Evolutionary conservation across 2,113 vertebrate genomes (phyloP).

Genomic region (Equus przewalskii): DNA sequence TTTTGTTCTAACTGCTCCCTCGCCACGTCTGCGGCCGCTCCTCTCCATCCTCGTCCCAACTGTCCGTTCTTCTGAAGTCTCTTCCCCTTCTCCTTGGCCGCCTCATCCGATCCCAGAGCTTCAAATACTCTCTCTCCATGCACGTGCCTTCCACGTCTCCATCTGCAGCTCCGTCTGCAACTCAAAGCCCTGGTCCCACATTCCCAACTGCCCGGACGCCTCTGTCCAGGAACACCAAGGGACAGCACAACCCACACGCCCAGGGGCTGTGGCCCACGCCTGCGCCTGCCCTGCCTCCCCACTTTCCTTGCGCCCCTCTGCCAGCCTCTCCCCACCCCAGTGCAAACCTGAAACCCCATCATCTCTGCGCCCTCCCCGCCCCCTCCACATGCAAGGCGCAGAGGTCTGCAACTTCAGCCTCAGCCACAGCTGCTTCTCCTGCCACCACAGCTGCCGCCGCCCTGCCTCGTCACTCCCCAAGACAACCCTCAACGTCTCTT

Average conservation of each 20-base stretch:
- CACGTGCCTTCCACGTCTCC: neutral
- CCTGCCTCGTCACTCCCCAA: neutral
- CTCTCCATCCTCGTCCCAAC: neutral
- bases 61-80: neutral
- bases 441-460: neutral
- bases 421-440: neutral
- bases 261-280: neutral
- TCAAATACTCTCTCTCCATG: neutral
- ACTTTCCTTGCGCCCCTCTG: neutral
- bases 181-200: neutral
- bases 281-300: too few relatives aligned
- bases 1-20: neutral
- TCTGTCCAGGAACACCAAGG: neutral
- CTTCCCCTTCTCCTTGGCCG: neutral
- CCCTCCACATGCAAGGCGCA: neutral
- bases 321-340: neutral
- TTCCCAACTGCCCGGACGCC: neutral
- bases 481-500: neutral
- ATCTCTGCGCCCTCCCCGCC: neutral
- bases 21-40: neutral
- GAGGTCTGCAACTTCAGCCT: neutral
- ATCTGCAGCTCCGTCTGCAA: neutral
- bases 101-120: neutral
- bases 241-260: neutral
- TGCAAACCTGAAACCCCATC: neutral